Percentiles rank a stretch among this genome's conserved stretches.
phyloP scores from a whole-genome alignment of 1,140 invertebrate genomes.

The Schlechtendalia chinensis region DNA sequence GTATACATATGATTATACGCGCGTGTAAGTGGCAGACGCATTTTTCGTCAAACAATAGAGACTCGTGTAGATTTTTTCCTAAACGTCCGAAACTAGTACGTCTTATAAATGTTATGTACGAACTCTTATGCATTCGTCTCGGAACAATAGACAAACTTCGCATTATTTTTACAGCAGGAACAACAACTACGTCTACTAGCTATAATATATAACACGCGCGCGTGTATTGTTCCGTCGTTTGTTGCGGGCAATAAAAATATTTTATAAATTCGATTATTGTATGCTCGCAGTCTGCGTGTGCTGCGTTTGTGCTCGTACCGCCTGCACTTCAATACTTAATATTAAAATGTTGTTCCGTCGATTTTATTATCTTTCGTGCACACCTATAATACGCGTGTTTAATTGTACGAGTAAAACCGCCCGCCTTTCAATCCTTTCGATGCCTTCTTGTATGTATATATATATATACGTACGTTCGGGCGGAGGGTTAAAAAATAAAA shows the following conservation, averaged over 20 bases:
- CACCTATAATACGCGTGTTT: background rate
- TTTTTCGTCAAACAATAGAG: slow-evolving; percentile 22
- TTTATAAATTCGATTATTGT: background rate
- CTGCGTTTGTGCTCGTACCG: no score
- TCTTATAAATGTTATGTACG: background rate
- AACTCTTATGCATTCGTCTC: background rate
- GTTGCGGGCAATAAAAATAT: slow-evolving; percentile 14
- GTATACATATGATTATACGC: background rate
- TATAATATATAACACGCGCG: background rate
- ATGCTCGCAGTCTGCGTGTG: background rate
- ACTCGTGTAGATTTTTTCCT: slow-evolving; percentile 23
- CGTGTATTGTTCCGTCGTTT: background rate
- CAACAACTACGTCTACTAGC: background rate
- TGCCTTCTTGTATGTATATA: background rate
- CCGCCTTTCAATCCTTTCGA: slow-evolving; percentile 19
- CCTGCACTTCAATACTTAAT: no score
- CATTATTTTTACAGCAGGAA: background rate
- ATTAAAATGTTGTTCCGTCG: no score
- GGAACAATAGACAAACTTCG: slow-evolving; percentile 27
- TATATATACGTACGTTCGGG: background rate
- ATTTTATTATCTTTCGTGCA: background rate
- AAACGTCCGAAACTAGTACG: background rate
- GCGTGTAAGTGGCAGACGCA: background rate
- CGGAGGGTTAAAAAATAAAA: background rate
- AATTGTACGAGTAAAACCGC: background rate